phyloP scores from a whole-genome alignment of 2,797 vertebrate genomes.

The Amniataba percoides region DNA sequence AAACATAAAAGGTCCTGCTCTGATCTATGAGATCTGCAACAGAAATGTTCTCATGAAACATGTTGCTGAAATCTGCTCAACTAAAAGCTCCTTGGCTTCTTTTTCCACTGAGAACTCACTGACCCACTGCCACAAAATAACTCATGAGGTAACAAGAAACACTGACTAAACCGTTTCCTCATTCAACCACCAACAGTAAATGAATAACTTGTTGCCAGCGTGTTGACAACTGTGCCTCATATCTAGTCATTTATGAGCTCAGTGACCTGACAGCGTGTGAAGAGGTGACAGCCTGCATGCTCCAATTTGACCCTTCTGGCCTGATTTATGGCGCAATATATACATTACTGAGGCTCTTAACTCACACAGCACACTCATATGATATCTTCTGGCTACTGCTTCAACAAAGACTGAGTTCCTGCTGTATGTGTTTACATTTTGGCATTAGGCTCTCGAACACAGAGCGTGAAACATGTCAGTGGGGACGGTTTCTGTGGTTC shows the following conservation, averaged over 20 bases:
- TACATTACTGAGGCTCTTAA: not conserved
- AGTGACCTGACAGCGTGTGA: not conserved
- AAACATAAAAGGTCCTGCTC: not conserved
- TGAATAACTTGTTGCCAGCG: not conserved
- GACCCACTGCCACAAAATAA: not conserved
- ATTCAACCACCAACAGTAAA: not conserved
- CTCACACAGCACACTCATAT: not conserved
- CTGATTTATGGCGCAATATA: not conserved
- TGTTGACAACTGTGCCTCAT: not conserved
- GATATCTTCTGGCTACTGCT: not conserved
- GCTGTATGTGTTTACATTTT: not conserved
- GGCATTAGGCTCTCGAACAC: not conserved
- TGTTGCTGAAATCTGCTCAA: constrained; percentile 8
- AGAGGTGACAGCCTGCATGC: not conserved
- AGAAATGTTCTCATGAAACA: constrained; percentile 14
- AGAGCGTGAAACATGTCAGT: not conserved
- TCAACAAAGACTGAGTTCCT: not conserved
- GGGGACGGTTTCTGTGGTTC: too few relatives aligned
- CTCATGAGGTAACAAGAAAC: not conserved
- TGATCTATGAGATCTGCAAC: not conserved
- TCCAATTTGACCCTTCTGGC: not conserved
- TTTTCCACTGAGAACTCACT: not conserved
- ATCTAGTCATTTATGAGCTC: not conserved
- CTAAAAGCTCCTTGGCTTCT: not conserved
- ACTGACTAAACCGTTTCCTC: not conserved